phyloP scores from a whole-genome alignment of 2,797 vertebrate species.

The Nasua narica region DNA sequence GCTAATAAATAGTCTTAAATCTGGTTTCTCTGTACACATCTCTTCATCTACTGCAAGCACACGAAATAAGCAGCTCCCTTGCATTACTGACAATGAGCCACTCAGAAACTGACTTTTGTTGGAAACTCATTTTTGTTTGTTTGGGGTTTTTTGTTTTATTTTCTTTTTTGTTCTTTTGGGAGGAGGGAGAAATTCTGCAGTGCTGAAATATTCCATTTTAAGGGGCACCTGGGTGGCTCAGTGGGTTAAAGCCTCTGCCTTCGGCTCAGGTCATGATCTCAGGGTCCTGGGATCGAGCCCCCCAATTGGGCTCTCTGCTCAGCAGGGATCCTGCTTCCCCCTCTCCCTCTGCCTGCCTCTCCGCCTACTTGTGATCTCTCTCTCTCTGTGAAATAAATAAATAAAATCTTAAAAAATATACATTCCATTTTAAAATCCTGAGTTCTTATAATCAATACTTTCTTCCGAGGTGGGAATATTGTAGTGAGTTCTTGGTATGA shows the following conservation, averaged over 20 bases:
- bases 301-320: too few species aligned
- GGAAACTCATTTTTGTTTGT: not conserved
- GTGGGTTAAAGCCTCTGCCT: too few species aligned
- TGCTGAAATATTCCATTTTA: not conserved
- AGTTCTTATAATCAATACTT: not conserved
- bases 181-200: not conserved
- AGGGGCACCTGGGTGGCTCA: too few species aligned
- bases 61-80: not conserved
- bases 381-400: too few species aligned
- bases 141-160: not conserved
- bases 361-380: too few species aligned
- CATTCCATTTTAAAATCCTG: not conserved
- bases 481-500: not conserved
- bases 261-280: too few species aligned
- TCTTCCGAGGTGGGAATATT: not conserved
- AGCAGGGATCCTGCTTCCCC: too few species aligned
- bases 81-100: not conserved
- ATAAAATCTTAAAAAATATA: not conserved
- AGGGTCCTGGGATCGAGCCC: too few species aligned
- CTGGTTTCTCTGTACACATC: not conserved
- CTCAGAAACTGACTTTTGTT: not conserved
- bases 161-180: not conserved
- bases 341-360: too few species aligned
- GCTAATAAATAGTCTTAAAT: not conserved
- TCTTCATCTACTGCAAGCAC: not conserved